phyloP scores from a whole-genome alignment of 2,113 vertebrate genomes.

The Mirza zaza region DNA sequence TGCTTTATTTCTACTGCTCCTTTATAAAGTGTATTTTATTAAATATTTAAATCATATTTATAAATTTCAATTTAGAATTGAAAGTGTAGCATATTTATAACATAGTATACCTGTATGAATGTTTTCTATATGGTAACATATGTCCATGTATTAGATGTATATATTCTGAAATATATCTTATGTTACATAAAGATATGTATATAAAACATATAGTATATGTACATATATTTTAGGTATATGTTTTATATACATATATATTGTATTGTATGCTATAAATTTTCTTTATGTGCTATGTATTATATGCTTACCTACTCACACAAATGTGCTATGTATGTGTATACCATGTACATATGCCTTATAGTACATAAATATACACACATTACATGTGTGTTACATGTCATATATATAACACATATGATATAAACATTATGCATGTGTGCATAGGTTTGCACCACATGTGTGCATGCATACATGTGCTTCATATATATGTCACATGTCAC shows the following conservation, averaged over 20 bases:
- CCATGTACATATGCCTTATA: neutral
- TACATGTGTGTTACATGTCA: fast-evolving
- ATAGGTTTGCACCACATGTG: neutral
- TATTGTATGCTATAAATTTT: neutral
- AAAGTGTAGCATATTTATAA: neutral
- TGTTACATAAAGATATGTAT: neutral
- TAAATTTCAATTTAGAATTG: neutral
- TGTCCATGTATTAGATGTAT: neutral
- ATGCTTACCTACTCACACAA: neutral
- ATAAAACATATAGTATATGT: neutral
- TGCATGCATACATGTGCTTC: neutral
- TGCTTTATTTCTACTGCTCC: neutral
- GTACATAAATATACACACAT: neutral
- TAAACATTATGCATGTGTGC: neutral
- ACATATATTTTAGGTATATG: neutral
- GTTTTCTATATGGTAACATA: neutral
- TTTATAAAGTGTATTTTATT: neutral
- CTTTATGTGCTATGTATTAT: neutral
- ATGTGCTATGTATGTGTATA: neutral
- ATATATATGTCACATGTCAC: neutral
- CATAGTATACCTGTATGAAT: neutral
- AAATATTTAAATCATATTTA: slow-evolving; percentile 35
- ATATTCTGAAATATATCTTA: neutral
- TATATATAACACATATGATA: no score
- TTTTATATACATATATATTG: neutral